Evolutionary conservation across 2,797 vertebrate genomes (phyloP), one percentile per base, ranked within the genome.

Genomic region (Coccyzus lansbergi): DNA sequence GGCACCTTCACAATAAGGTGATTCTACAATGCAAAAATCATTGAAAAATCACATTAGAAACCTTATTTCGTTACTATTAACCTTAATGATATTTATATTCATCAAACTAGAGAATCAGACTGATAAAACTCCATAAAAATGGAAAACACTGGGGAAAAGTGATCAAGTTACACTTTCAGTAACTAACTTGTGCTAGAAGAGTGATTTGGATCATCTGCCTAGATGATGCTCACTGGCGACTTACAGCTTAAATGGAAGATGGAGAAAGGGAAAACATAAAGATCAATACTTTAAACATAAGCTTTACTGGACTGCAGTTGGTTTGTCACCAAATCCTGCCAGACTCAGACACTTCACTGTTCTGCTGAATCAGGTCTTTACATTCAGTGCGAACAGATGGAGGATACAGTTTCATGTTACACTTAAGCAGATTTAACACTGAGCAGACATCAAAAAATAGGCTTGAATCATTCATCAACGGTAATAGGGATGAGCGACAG

Each of bases 1-100:
- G 99, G 99, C 96, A 99, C 99, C 96, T 99, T 99, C 90, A 99
- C 99, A 95, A 99, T 99, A 95, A 99, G 98, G 97, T 99, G 99
- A 97, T 99, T 99, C 99, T 99, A 96, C 56, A 96, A 86, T 33
- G 59, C 85, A 93, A 88, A 68, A 92, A 59, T 36, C 15, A 55
- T n/a, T 17, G 31, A 19, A 88, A 65, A 10, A 63, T 14, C 58
- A 14, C 9, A 2, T 68, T 29, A 77, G 59, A 64, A 67, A 33
- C 20, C 10, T 48, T 22, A 34, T 26, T 82, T 68, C 5, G 22
- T 56, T 53, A 11, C 9, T 49, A 8, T 17, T 53, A 29, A 44
- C 15, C 38, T 64, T 26, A 49, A 25, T 9, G 69, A 24, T 42
- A 36, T 20, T 56, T 18, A 24, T 16, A 48, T 17, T 9, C 40